A percentile compares a stretch with the other conserved stretches of the same genome.
These are phyloP conservation scores for Arremon aurantiirostris DNA, from an alignment of 2,797 vertebrate species.

Conservation along the genomic window DNA sequence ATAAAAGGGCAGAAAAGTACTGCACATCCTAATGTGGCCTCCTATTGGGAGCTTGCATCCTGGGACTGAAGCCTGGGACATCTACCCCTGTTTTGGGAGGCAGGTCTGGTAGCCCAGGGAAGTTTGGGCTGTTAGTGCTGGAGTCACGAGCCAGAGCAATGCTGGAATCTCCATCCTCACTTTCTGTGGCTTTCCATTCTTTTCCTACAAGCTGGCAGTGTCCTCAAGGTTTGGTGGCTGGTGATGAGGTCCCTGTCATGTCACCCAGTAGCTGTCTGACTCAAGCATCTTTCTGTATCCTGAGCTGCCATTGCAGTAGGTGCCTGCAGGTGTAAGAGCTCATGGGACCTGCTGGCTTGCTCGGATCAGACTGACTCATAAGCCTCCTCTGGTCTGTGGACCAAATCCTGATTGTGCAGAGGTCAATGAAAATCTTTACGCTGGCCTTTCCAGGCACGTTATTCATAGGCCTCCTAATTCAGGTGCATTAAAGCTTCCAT, in stretches of 20 bases:
- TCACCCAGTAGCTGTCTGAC: not conserved
- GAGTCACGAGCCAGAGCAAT: not conserved
- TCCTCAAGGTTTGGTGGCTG: not conserved
- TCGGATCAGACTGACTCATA: not conserved
- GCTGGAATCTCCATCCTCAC: not conserved
- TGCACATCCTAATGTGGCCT: not conserved
- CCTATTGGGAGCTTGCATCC: not conserved
- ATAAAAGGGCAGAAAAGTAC: not conserved
- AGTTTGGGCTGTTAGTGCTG: not conserved
- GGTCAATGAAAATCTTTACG: constrained; percentile 40
- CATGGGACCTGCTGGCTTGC: not conserved
- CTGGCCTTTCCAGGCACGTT: not conserved
- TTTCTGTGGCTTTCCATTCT: not conserved
- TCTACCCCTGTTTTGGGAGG: not conserved
- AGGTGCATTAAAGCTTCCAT: constrained; percentile 31
- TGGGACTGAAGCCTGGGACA: not conserved
- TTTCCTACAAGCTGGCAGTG: not conserved
- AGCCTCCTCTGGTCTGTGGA: not conserved
- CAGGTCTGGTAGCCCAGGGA: not conserved
- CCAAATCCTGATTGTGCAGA: constrained; percentile 26
- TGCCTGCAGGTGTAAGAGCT: not conserved
- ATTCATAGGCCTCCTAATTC: constrained; percentile 43
- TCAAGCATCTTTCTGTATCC: not conserved
- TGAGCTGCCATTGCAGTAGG: not conserved
- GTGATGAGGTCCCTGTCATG: not conserved